These are phyloP conservation scores for Pterocles orientalis DNA, from an alignment of 2,113 vertebrate species.

Conservation along the genomic window DNA sequence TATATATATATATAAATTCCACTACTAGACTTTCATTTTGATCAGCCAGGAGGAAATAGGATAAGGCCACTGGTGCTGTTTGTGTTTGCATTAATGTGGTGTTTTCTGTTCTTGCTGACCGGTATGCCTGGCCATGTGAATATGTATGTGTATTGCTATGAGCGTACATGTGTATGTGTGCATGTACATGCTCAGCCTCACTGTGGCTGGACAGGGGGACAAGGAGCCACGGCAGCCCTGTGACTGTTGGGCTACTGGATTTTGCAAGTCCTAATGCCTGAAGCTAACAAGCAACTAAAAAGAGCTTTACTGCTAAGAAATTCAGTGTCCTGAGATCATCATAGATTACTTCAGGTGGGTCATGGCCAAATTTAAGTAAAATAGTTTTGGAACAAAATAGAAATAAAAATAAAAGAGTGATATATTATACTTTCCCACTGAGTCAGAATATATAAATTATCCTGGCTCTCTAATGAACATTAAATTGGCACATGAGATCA, in stretches of 20 bases:
- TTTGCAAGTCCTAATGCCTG: neutral
- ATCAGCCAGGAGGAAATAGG: too few relatives aligned
- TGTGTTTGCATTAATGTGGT: neutral
- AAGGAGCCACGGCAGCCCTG: neutral
- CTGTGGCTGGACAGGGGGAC: neutral
- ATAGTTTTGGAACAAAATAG: neutral
- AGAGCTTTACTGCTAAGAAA: neutral
- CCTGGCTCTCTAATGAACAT: neutral
- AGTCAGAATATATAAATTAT: neutral
- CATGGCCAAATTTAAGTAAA: neutral
- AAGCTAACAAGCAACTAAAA: neutral
- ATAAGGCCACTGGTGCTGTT: too few relatives aligned
- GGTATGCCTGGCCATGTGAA: neutral
- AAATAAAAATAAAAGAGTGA: neutral
- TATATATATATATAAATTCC: neutral
- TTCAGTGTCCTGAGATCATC: neutral
- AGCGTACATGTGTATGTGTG: rapidly evolving
- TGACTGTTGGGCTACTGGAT: neutral
- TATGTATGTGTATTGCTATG: rapidly evolving
- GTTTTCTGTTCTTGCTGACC: neutral
- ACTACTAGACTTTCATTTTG: neutral
- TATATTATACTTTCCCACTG: neutral
- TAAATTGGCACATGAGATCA: neutral
- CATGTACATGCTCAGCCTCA: neutral
- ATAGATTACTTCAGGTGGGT: neutral